These are phyloP conservation scores for Pantherophis vulpinus DNA, from an alignment of 2,797 vertebrate genomes.

Conservation along the genomic window DNA sequence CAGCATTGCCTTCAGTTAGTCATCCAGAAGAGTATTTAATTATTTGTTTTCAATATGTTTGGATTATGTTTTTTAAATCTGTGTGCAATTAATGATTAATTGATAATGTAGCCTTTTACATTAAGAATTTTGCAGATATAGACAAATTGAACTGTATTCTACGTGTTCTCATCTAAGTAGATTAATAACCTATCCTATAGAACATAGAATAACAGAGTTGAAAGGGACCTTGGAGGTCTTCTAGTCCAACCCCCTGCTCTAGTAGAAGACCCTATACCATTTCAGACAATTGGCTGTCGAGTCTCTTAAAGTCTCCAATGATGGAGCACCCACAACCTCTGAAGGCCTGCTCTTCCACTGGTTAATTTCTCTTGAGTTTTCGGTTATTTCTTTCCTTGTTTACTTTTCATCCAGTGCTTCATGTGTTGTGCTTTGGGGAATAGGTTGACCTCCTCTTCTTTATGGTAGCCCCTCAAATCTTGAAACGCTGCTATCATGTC, in stretches of 20 bases:
- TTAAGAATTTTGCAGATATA: background rate
- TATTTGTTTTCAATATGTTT: background rate
- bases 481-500: too few relatives aligned
- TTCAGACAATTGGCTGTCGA: background rate
- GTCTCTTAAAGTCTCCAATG: background rate
- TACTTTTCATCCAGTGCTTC: background rate
- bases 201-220: background rate
- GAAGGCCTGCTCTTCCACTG: background rate
- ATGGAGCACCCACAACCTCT: background rate
- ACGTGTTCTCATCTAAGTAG: background rate
- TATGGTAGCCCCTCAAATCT: too few relatives aligned
- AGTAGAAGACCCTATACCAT: background rate
- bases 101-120: background rate
- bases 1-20: background rate
- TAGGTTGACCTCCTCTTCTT: too few relatives aligned
- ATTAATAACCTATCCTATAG: background rate
- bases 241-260: background rate
- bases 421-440: too few relatives aligned
- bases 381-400: background rate
- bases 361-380: background rate
- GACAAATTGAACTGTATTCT: background rate
- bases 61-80: background rate
- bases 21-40: background rate
- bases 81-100: conserved; percentile 9
- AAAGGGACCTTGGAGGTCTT: background rate